Percentiles rank a stretch among this genome's conserved stretches.
These are phyloP conservation scores for Eucidaris tribuloides DNA, from an alignment of 35 echinoderm and acorn worm species.

Conservation along the genomic window DNA sequence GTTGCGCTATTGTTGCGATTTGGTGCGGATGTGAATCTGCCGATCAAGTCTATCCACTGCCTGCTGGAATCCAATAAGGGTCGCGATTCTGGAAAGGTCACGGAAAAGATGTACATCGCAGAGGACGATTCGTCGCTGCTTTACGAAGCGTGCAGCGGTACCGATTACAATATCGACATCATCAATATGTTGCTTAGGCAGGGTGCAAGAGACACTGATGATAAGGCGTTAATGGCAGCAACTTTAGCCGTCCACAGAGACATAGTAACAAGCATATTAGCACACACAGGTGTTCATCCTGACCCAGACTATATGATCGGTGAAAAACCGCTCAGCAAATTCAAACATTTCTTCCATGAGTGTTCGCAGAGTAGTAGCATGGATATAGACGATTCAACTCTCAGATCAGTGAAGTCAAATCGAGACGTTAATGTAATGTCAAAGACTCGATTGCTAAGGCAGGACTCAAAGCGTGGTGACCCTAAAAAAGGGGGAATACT, in stretches of 20 bases:
- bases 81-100: slow-evolving; percentile 6
- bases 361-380: background rate
- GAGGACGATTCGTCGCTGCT: slow-evolving; percentile 55
- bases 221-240: slow-evolving; percentile 75
- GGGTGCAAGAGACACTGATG: slow-evolving; percentile 75
- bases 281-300: slow-evolving; percentile 81
- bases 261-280: slow-evolving; percentile 66
- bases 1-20: slow-evolving; percentile 60
- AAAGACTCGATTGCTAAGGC: background rate
- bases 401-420: background rate
- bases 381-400: background rate
- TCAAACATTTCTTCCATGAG: slow-evolving; percentile 49
- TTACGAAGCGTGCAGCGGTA: slow-evolving; percentile 71
- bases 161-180: slow-evolving; percentile 81
- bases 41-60: slow-evolving; percentile 64
- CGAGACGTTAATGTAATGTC: background rate
- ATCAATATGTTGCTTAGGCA: slow-evolving; percentile 78
- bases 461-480: slow-evolving; percentile 21
- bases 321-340: slow-evolving; percentile 47
- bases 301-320: slow-evolving; percentile 76
- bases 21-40: slow-evolving; percentile 90
- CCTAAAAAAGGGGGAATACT: slow-evolving; percentile 8
- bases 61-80: slow-evolving; percentile 44
- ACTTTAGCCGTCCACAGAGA: slow-evolving; percentile 57
- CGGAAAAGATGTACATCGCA: slow-evolving; percentile 44